Base-by-base conservation (phyloP, 92 coral and sea anemone genomes). In the Porites evermanni region DNA sequence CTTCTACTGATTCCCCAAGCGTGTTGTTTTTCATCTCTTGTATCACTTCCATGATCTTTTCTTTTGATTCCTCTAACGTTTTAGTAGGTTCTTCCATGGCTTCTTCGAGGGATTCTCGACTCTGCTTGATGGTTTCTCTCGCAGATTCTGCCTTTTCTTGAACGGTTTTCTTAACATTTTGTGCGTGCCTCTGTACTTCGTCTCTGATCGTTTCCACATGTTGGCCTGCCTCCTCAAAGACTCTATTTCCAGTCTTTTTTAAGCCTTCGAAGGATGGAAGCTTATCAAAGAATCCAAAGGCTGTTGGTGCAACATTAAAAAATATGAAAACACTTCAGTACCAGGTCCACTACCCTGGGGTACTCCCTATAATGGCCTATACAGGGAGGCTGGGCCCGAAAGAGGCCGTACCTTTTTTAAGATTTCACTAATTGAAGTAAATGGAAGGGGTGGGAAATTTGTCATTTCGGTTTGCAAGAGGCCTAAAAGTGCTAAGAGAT, bases 261-360 rank as follows among this genome's bases (percentile, higher is more conserved):
- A 67, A 67, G 67, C 91, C 87, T 29, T 95, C 95, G 38, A 91
- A 65, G 23, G 83, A 79, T 20, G 83, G 70, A 17, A 79, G 10
- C 14, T n/a, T 4, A 38, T 38, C 73, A 8, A 65, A 77, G 68
- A 77, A 77, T 59, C 68, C 80, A 17, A 6, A 77, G 9, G 68
- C 80, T 77, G 38, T 77, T 38, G 69, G 21, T 52, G 12, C 59
- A 29, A 77, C 52, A 61, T 59, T 16, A 13, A 10, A 2, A 32
- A 44, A 2, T 50, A 72, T 12, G 18, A 12, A 59, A 17, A 12
- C 14, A 59, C 64, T 38, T 38, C 47, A 38, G 47, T 38, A 38
- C 47, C 47, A 38, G 47, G 47, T 38, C 6, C 47, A 4, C 47
- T 38, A 38, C 47, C 47, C 47, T 38, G 5, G 47, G 47, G 6